Evolutionary conservation across 2,888 invertebrate species (phyloP).

Genomic region (Disparrhopalites patrizii): DNA sequence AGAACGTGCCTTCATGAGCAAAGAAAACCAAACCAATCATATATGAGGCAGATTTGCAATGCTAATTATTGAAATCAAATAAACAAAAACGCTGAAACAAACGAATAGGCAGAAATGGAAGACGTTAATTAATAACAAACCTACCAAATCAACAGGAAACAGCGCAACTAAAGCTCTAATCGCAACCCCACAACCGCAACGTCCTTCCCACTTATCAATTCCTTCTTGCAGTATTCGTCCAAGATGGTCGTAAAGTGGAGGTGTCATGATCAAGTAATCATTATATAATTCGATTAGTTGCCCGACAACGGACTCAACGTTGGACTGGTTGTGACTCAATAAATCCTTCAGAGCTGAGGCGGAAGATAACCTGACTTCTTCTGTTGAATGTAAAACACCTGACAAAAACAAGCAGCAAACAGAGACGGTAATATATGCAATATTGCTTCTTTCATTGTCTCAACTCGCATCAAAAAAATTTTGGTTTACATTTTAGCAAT

Average conservation of each 20-base stretch:
- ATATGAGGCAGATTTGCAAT: too few species aligned
- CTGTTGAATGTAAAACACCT: slow-evolving; percentile 69
- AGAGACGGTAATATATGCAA: background rate
- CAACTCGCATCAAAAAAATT: background rate
- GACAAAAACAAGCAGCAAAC: background rate
- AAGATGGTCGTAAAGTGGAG: slow-evolving; percentile 83
- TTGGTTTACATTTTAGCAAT: slow-evolving; percentile 18
- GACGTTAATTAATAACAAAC: too few species aligned
- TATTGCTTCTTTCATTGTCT: background rate
- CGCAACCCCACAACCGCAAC: slow-evolving; percentile 82
- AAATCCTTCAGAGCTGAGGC: slow-evolving; percentile 73
- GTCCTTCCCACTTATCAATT: slow-evolving; percentile 83
- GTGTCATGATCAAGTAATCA: slow-evolving; percentile 72
- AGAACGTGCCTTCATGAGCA: slow-evolving; percentile 31
- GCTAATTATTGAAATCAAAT: too few species aligned
- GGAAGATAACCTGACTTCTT: slow-evolving; percentile 76
- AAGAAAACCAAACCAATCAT: too few species aligned
- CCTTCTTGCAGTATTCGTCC: slow-evolving; percentile 80
- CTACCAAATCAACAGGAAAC: slow-evolving; percentile 63
- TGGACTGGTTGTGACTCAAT: slow-evolving; percentile 57
- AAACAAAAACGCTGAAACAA: background rate
- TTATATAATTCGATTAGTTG: slow-evolving; percentile 68
- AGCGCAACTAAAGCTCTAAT: slow-evolving; percentile 74
- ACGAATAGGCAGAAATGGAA: background rate
- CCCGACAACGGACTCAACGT: slow-evolving; percentile 59